These are phyloP conservation scores for Sterrhoptilus dennistouni DNA, from an alignment of 2,113 vertebrate genomes.

Conservation along the genomic window DNA sequence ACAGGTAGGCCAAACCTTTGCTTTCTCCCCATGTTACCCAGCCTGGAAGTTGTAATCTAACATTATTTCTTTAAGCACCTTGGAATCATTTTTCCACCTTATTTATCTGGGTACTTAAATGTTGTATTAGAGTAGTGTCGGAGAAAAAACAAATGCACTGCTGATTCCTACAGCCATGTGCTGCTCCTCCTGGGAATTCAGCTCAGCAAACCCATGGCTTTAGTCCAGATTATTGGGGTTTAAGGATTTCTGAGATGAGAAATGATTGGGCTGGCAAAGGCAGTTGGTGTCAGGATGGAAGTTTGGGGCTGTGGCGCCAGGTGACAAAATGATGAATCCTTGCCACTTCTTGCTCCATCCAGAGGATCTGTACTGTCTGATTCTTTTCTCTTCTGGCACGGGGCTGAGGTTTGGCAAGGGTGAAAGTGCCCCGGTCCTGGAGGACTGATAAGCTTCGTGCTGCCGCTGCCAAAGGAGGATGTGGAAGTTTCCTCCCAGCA, in stretches of 20 bases:
- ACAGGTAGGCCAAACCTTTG: background rate
- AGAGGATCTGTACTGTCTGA: background rate
- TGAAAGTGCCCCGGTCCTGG: constrained; percentile 13
- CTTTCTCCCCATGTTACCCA: background rate
- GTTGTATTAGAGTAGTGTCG: background rate
- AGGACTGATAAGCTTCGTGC: constrained; percentile 9
- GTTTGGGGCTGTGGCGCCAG: background rate
- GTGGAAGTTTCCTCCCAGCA: constrained; percentile 68
- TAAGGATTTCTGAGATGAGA: background rate
- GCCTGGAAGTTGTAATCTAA: background rate
- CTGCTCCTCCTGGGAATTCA: background rate
- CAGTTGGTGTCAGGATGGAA: rapidly evolving
- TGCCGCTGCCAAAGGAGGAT: constrained; percentile 53
- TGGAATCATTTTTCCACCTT: background rate
- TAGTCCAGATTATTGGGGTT: rapidly evolving
- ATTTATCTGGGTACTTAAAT: background rate
- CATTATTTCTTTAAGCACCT: background rate
- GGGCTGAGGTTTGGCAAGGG: constrained; percentile 37
- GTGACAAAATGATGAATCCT: background rate
- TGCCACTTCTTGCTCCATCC: background rate
- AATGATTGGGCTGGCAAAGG: background rate
- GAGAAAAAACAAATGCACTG: background rate
- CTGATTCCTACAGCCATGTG: background rate
- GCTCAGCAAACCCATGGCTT: background rate
- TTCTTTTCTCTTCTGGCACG: background rate